phyloP scores from a whole-genome alignment of 2,113 vertebrate genomes.

The Varanus salvator region DNA sequence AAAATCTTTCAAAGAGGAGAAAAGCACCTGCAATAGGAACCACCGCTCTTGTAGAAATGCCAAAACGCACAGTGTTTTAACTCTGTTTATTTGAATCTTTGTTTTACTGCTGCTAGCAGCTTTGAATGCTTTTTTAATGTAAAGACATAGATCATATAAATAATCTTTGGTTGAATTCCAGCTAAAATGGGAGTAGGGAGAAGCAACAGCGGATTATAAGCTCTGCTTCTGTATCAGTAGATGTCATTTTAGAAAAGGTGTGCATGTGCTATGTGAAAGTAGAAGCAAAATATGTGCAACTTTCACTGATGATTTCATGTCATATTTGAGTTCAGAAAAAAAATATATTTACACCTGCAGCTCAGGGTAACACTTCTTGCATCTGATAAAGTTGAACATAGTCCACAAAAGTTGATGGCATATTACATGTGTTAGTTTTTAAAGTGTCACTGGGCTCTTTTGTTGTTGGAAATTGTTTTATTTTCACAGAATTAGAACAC shows the following conservation, averaged over 20 bases:
- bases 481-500: not conserved
- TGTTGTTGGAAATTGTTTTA: not conserved
- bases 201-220: not conserved
- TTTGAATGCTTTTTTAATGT: too few species aligned
- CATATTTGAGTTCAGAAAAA: not conserved
- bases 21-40: not conserved
- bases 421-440: not conserved
- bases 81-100: too few species aligned
- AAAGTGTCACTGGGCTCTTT: not conserved
- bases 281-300: not conserved
- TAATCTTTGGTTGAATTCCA: not conserved
- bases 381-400: not conserved
- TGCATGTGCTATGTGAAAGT: not conserved
- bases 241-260: not conserved
- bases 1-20: not conserved
- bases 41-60: too few species aligned
- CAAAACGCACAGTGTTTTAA: too few species aligned
- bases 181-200: not conserved
- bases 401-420: not conserved
- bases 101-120: too few species aligned
- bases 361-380: not conserved
- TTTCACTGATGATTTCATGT: not conserved
- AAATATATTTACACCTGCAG: not conserved
- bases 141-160: too few species aligned
- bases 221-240: too few species aligned